Evolutionary conservation across 2,797 vertebrate genomes (phyloP).

Genomic region (Spheniscus humboldti): DNA sequence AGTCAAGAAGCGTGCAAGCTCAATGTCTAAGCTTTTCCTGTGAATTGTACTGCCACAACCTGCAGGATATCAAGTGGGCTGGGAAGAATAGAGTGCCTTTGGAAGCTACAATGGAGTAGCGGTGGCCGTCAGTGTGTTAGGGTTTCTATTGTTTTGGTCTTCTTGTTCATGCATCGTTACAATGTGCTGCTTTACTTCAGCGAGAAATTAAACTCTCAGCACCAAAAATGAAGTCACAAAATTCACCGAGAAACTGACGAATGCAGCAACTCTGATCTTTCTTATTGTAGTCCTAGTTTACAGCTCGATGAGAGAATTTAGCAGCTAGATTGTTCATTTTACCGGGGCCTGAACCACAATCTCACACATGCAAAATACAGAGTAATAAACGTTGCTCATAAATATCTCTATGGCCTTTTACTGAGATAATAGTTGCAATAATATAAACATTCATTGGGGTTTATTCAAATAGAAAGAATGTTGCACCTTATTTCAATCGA

Average conservation of each 20-base stretch:
- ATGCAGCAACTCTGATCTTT: slow-evolving; percentile 25
- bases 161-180: slow-evolving; percentile 65
- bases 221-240: slow-evolving; percentile 58
- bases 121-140: slow-evolving; percentile 8
- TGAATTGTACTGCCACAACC: slow-evolving; percentile 79
- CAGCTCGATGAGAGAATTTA: slow-evolving; percentile 24
- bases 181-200: slow-evolving; percentile 66
- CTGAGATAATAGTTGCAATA: neutral
- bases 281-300: neutral
- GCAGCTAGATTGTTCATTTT: neutral
- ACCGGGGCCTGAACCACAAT: neutral
- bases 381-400: neutral
- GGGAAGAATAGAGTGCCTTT: slow-evolving; percentile 71
- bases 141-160: slow-evolving; percentile 59
- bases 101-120: slow-evolving; percentile 66
- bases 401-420: neutral
- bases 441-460: neutral
- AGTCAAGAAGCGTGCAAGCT: slow-evolving; percentile 82
- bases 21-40: slow-evolving; percentile 82
- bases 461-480: neutral
- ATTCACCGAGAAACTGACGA: slow-evolving; percentile 41
- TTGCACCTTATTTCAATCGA: neutral
- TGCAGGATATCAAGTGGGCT: slow-evolving; percentile 78
- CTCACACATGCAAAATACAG: neutral
- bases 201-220: slow-evolving; percentile 66